Evolutionary conservation across 1,140 invertebrate genomes (phyloP).

Genomic region (Drosophila micromelanica): DNA sequence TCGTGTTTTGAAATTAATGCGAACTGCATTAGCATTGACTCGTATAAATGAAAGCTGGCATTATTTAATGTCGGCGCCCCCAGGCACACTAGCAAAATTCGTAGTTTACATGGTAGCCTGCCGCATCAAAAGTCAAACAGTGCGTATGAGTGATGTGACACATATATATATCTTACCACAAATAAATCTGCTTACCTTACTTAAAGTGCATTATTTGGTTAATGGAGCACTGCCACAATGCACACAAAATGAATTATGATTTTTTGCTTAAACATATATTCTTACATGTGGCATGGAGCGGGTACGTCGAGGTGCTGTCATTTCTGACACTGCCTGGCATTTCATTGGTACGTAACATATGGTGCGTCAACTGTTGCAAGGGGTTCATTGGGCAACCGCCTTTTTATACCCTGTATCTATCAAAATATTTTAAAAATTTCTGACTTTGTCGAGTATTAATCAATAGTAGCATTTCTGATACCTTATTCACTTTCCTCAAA

Average conservation of each 20-base stretch:
- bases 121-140: conserved; percentile 35
- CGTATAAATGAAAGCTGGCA: conserved; percentile 49
- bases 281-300: conserved; percentile 9
- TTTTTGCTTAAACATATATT: conserved; percentile 22
- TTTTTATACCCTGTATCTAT: conserved; percentile 2
- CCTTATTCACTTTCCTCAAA: neutral
- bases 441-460: too few species aligned
- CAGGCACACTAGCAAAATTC: neutral
- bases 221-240: conserved; percentile 34
- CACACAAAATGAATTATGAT: conserved; percentile 53
- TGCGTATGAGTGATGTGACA: conserved; percentile 47
- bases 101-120: neutral
- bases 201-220: conserved; percentile 69
- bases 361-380: conserved; percentile 39
- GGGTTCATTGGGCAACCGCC: neutral
- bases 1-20: conserved; percentile 64
- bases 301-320: conserved; percentile 50
- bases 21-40: conserved; percentile 74
- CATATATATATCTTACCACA: conserved; percentile 28
- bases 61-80: conserved; percentile 37
- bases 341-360: conserved; percentile 71
- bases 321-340: conserved; percentile 60
- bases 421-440: too few species aligned
- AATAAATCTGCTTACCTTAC: conserved; percentile 68
- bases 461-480: too few species aligned